A percentile compares a stretch with the other conserved stretches of the same genome.
Conservation (phyloP, 2,888 invertebrate species). For the Gonocerus acuteangulatus region DNA sequence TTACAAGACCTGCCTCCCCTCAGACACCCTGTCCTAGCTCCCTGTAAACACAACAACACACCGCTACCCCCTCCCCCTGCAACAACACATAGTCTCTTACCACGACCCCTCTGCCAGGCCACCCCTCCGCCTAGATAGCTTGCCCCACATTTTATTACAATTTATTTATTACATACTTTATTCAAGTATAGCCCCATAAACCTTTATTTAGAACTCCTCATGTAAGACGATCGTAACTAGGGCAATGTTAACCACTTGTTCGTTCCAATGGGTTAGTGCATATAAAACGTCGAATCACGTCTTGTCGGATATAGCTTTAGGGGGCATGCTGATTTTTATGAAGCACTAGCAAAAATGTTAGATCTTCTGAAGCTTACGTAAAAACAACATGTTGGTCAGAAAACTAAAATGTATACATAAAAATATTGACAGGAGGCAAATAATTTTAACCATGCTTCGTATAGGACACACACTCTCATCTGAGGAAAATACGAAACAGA, state of each 20-base stretch:
- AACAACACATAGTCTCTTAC: conserved; percentile 11
- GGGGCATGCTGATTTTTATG: no score
- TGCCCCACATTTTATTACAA: conserved; percentile 21
- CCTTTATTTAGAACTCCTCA: background rate
- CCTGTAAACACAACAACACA: conserved; percentile 34
- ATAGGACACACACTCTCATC: no score
- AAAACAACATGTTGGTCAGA: no score
- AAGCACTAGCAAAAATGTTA: no score
- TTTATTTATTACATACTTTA: conserved; percentile 13
- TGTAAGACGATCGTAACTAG: background rate
- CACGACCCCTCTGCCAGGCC: background rate
- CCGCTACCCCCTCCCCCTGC: conserved; percentile 5
- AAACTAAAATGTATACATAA: no score
- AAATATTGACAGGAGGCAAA: no score
- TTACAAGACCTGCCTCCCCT: conserved; percentile 31
- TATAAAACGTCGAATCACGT: no score
- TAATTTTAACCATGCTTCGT: no score
- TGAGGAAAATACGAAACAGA: no score
- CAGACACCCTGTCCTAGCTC: conserved; percentile 35
- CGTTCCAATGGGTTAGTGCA: no score
- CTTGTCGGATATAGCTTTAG: no score
- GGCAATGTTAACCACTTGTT: background rate
- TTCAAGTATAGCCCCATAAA: background rate
- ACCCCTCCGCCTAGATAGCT: conserved; percentile 2
- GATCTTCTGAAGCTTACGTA: no score